Base-by-base conservation (phyloP, 2,888 invertebrate genomes). In the Anaspis maculata region DNA sequence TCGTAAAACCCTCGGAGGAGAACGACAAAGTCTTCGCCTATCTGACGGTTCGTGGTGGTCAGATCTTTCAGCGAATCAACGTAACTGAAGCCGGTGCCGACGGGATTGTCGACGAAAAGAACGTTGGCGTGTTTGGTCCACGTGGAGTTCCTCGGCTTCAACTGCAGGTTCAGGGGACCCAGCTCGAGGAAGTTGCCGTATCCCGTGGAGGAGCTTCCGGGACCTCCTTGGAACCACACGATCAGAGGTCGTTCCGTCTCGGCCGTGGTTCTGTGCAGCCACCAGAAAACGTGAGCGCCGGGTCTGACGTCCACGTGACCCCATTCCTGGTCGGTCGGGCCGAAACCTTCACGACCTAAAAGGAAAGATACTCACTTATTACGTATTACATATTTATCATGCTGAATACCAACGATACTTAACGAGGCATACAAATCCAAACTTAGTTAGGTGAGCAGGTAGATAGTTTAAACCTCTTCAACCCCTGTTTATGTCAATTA, bases 51-150 rank as follows among this genome's bases (percentile, higher is more conserved):
- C 27, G 69, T 72, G 6, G 57, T 70, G 0, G 78, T 68, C 11
- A 71, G 68, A 6, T 67, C 68, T n/a, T n/a, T n/a, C 0, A 56
- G 29, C 6, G 24, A 22, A 13, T 83, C 79, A 24, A 79, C 83
- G 57, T 84, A 89, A 57, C 89, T 90, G 65, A 73, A 90, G 1
- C 91, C 91, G 5, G 82, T 73, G 4, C 90, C 90, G 1, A 90
- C 88, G 2, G 91, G 91, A 62, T 88, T 89, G 57, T 91, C 91
- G 34, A 91, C 74, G 57, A 88, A 90, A 13, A 91, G 64, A 0
- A 90, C 74, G 60, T 88, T 89, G 34, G 46, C 55, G 42, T 57
- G 33, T 29, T 64, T 57, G 45, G 74, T 71, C 73, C 75, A 76
- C 10, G 72, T 68, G 23, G 67, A 56, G 29, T 67, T 59, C 34